Evolutionary conservation across 1,140 invertebrate species (phyloP), one percentile per base, ranked within the genome.

Genomic region (Battus philenor): DNA sequence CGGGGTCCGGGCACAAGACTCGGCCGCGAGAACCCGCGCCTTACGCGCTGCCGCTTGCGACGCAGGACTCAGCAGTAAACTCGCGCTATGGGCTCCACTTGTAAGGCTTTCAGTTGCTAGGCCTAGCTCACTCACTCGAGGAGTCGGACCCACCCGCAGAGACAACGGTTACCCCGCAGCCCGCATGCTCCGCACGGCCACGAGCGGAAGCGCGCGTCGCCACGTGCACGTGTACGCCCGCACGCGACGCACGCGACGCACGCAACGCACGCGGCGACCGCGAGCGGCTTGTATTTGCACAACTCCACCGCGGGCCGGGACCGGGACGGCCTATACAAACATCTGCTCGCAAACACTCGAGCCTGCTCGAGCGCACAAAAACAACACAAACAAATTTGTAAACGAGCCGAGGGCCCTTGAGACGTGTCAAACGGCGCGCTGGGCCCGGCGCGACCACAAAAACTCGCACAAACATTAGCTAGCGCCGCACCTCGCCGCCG

Each of bases 341-440:
- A 79, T 71, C 56, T 74, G 66, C 70, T 69, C 73, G 70, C 63
- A 71, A 64, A 73, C 75, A 79, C 75, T 77, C 68, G 68, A 76
- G 56, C 60, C 62, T 68, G 72, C 75, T 69, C 68, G 54, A 29
- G 22, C 29, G 68, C 69, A 71, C 74, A 77, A 20, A 75, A 76
- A 73, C 58, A 53, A 52, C 59, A 57, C 48, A 49, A 53, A 82
- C 75, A 71, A 78, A 78, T 78, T 78, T 72, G 58, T 62, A 66
- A 69, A 70, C 59, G 70, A 68, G 55, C 62, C 59, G 54, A 68
- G 60, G 50, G 50, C 68, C 39, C 68, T 73, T 61, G 61, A 69
- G 62, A 80, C 60, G 70, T 79, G 70, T 72, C 67, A 76, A 70
- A 73, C 73, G 59, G 61, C 64, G 68, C 65, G 59, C 69, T 68